Conservation (phyloP, 1,140 invertebrate species). For the Dreissena rostriformis region DNA sequence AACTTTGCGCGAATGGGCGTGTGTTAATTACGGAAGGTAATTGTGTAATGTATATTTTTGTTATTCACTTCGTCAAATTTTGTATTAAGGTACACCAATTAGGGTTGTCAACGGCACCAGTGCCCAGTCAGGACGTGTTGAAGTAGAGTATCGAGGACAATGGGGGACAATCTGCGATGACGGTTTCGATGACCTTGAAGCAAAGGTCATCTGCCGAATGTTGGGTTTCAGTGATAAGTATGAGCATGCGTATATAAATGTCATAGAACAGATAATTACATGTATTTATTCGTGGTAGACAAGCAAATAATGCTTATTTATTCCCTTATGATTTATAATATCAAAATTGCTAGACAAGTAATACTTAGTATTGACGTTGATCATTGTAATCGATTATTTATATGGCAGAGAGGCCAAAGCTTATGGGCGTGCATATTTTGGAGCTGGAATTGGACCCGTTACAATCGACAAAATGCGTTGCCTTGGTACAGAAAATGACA, state of each 20-base stretch:
- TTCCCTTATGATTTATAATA: too few species aligned
- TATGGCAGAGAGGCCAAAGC: neutral
- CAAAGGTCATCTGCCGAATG: conserved; percentile 48
- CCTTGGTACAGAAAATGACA: conserved; percentile 10
- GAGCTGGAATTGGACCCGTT: neutral
- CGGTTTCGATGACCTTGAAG: conserved; percentile 40
- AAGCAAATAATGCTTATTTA: too few species aligned
- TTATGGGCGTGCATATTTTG: neutral
- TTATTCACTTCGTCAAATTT: too few species aligned
- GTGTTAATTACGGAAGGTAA: too few species aligned
- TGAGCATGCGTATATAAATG: too few species aligned
- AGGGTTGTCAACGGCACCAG: conserved; percentile 22
- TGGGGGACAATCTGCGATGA: conserved; percentile 63
- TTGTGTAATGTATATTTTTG: too few species aligned
- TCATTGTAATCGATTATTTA: too few species aligned
- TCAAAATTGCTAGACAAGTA: too few species aligned
- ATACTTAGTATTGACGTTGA: too few species aligned
- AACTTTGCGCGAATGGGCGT: too few species aligned
- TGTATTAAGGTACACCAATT: neutral
- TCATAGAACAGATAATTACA: too few species aligned
- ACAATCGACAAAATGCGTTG: conserved; percentile 14
- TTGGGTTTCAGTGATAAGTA: conserved; percentile 3
- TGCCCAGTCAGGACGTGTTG: conserved; percentile 48
- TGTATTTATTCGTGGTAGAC: too few species aligned
- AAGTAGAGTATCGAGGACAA: conserved; percentile 43